phyloP scores from a whole-genome alignment of 2,113 vertebrate species.

The Tragelaphus imberbis region DNA sequence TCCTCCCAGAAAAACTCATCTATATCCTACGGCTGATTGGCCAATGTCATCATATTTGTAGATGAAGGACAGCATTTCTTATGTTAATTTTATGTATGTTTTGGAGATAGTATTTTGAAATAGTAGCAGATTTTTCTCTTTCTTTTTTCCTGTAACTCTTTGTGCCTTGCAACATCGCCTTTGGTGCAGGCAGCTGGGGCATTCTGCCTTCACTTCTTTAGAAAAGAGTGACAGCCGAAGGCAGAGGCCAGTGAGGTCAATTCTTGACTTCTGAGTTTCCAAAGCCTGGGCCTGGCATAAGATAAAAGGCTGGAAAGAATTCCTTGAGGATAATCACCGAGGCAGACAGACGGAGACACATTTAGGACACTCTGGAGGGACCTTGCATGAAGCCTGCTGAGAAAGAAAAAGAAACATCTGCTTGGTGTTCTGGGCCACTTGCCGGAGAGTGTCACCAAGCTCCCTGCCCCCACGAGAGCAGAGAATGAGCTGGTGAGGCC shows the following conservation, averaged over 20 bases:
- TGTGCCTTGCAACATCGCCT: background rate
- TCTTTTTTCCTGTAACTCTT: background rate
- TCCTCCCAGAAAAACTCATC: background rate
- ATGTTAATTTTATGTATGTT: background rate
- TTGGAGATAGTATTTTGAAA: background rate
- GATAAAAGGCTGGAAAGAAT: background rate
- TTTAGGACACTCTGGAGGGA: background rate
- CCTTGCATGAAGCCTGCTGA: background rate
- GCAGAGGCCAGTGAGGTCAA: background rate
- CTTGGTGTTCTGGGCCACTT: background rate
- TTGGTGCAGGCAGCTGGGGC: background rate
- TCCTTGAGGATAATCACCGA: background rate
- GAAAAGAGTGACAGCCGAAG: background rate
- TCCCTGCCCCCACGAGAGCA: background rate
- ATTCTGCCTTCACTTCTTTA: background rate
- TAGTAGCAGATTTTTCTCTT: background rate
- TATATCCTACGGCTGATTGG: background rate
- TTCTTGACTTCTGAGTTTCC: background rate
- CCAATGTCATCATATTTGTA: background rate
- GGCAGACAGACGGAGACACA: background rate
- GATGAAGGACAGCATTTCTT: background rate
- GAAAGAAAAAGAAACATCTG: background rate
- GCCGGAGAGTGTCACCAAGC: background rate
- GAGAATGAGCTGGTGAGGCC: background rate
- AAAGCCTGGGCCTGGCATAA: background rate